Evolutionary conservation across 2,888 invertebrate genomes (phyloP).

Genomic region (Ctena decussata): DNA sequence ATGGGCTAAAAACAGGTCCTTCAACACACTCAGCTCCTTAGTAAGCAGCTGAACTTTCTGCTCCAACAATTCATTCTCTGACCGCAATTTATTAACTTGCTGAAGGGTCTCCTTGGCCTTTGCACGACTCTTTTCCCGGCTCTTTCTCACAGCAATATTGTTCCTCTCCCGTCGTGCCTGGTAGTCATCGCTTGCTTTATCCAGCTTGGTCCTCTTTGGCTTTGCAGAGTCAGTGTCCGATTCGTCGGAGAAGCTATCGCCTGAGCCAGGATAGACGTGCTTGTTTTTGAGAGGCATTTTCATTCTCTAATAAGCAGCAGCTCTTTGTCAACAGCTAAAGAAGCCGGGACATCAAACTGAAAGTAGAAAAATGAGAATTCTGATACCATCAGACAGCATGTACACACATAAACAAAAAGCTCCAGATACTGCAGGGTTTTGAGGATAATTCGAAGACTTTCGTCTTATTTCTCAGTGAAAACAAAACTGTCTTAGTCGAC

Average conservation of each 20-base stretch:
- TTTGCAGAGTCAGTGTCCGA: constrained; percentile 45
- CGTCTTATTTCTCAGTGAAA: too few relatives aligned
- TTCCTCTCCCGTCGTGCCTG: constrained; percentile 96
- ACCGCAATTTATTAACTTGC: constrained; percentile 95
- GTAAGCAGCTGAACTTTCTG: constrained; percentile 96
- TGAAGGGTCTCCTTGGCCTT: constrained; percentile 97
- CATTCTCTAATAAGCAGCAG: constrained; percentile 8
- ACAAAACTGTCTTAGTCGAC: too few relatives aligned
- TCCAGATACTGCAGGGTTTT: too few relatives aligned
- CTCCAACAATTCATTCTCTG: constrained; percentile 96
- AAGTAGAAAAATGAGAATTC: neutral
- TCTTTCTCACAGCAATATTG: constrained; percentile 98
- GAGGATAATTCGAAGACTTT: too few relatives aligned
- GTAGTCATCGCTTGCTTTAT: constrained; percentile 96
- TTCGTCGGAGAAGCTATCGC: constrained; percentile 58
- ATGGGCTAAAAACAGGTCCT: constrained; percentile 89
- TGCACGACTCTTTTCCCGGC: constrained; percentile 98
- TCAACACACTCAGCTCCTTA: constrained; percentile 93
- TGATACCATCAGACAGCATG: too few relatives aligned
- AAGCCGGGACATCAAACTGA: neutral
- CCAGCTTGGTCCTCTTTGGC: constrained; percentile 55
- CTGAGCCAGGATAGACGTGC: constrained; percentile 26
- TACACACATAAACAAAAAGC: too few relatives aligned
- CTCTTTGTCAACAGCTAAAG: neutral
- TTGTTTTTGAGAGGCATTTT: constrained; percentile 66